Base-by-base conservation (phyloP, 2,888 invertebrate species). In the Oscheius myriophilus region DNA sequence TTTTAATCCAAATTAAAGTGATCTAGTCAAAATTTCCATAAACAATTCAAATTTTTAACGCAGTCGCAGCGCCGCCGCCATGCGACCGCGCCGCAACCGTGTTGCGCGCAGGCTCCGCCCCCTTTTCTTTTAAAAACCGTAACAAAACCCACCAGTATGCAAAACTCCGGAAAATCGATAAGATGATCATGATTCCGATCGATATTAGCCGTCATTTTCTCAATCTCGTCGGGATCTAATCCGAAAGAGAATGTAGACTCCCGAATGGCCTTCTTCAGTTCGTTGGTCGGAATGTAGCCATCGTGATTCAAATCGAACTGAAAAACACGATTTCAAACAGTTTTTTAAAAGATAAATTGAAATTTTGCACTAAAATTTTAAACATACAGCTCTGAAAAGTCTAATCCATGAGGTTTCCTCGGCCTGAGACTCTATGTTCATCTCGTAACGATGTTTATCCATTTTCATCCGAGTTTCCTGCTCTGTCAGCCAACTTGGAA, bases 151-250 rank as follows among this genome's bases (percentile, higher is more conserved):
- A 88, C 88, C 86, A 89, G 75, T 57, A 80, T 79, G 39, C 87
- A 85, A 70, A 89, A 89, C 72, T 89, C 89, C 6, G 84, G 75
- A 70, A 87, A 88, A 57, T 87, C 87, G 43, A 89, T 86, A 46
- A 78, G 80, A 26, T 53, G 57, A 72, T 88, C 87, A 18, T 79
- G 74, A 73, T 88, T 87, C 23, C 58, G 63, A 71, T 88, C 88
- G 16, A 87, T 87, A 42, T 72, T 71, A 11, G 65, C 61, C 12
- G 88, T 69, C 53, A 88, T 82, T 3, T 72, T 54, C 11, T 85
- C 82, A 16, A 86, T 73, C 64, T 72, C 57, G 11, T 58, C 41
- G n/a, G 51, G 41, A 45, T 55, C 58, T 23, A 66, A 41, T n/a
- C 84, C 84, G 49, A 85, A 80, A 1, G 75, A 71, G 58, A 72